Percentiles rank a stretch among this genome's conserved stretches.
Conservation (phyloP, 2,113 vertebrate species). For the Oxygymnocypris stewartii region DNA sequence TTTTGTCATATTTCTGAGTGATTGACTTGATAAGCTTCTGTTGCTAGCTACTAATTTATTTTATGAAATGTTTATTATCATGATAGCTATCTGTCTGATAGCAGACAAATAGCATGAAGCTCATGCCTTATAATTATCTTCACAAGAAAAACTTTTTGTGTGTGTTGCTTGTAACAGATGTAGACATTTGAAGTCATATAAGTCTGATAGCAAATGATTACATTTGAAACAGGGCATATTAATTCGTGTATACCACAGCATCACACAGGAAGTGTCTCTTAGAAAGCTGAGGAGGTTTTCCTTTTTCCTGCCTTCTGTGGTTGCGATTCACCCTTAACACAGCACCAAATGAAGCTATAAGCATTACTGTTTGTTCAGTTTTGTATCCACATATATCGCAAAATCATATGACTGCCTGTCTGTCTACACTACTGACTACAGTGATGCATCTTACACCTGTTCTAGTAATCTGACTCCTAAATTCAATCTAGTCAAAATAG, state of each 20-base stretch:
- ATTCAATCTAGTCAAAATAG: neutral
- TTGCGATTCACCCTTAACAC: conserved; percentile 9
- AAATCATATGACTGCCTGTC: neutral
- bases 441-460: neutral
- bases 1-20: neutral
- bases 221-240: neutral
- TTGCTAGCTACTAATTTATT: neutral
- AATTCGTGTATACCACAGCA: conserved; percentile 18
- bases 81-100: neutral
- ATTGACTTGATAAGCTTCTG: neutral
- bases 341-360: conserved; percentile 6
- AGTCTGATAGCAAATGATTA: neutral
- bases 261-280: conserved; percentile 55
- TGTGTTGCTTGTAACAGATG: neutral
- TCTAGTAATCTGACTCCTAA: neutral
- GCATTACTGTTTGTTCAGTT: neutral
- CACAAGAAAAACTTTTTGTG: neutral
- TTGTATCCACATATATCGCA: neutral
- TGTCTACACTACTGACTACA: neutral
- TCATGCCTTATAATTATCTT: neutral
- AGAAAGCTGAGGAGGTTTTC: conserved; percentile 45
- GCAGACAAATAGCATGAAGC: neutral
- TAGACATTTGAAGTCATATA: neutral
- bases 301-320: conserved; percentile 47
- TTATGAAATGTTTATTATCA: neutral